These are phyloP conservation scores for Petrocephalus schoutedeni DNA, from an alignment of 2,797 vertebrate genomes.

Conservation along the genomic window DNA sequence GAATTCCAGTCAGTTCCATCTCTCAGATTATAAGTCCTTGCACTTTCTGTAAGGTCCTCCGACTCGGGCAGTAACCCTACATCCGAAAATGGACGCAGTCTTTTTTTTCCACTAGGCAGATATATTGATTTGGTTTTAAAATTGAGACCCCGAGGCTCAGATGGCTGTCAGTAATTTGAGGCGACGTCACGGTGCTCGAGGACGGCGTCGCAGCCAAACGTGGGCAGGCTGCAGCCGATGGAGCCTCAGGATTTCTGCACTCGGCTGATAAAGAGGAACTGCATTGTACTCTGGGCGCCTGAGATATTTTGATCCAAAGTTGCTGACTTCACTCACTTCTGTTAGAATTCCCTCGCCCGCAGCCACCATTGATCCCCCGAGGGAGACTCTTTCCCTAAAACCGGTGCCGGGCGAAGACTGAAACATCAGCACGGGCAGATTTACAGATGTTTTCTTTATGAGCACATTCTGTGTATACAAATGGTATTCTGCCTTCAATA, in stretches of 20 bases:
- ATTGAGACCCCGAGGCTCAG: not conserved
- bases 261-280: not conserved
- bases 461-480: not conserved
- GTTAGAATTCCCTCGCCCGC: not conserved
- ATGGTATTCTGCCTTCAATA: not conserved
- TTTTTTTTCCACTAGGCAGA: not conserved
- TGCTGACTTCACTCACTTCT: constrained; percentile 11
- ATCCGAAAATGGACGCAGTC: not conserved
- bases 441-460: not conserved
- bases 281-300: constrained; percentile 7
- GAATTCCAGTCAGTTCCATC: not conserved
- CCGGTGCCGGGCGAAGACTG: not conserved
- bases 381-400: not conserved
- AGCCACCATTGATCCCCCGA: not conserved
- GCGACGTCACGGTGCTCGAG: not conserved
- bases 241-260: not conserved
- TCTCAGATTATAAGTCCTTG: not conserved
- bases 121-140: not conserved
- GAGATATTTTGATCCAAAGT: not conserved
- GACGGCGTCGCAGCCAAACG: not conserved
- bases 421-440: not conserved
- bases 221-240: not conserved
- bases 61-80: not conserved
- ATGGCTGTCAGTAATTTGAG: not conserved
- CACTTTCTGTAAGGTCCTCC: not conserved